These are phyloP conservation scores for Tonatia bakeri DNA, from an alignment of 2,113 vertebrate genomes.

Conservation along the genomic window DNA sequence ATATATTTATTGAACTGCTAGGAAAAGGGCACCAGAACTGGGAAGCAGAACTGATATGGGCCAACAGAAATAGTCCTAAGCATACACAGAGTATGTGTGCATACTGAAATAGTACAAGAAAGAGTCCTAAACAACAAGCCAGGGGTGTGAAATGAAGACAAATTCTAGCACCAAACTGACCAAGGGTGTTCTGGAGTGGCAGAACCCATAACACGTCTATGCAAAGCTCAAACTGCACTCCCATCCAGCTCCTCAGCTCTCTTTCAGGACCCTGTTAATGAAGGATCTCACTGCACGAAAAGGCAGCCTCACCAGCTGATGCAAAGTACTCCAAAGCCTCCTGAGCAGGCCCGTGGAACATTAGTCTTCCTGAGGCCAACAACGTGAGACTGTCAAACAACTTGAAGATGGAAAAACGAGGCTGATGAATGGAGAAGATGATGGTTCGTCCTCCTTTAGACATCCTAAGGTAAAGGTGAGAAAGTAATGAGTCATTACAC, in stretches of 20 bases:
- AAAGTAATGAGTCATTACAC: background rate
- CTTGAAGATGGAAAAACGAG: constrained; percentile 93
- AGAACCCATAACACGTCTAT: background rate
- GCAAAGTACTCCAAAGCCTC: constrained; percentile 86
- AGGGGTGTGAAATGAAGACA: no score
- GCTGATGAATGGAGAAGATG: constrained; percentile 97
- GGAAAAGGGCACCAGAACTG: no score
- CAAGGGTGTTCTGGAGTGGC: no score
- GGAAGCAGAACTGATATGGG: no score
- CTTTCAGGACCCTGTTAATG: background rate
- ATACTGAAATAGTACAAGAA: no score
- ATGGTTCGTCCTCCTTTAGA: constrained; percentile 87
- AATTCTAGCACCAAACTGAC: no score
- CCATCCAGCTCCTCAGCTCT: background rate
- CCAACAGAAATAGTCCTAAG: no score
- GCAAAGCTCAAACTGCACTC: background rate
- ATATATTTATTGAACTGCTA: no score
- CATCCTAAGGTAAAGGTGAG: constrained; percentile 82
- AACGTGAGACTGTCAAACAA: constrained; percentile 91
- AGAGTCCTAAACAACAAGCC: no score
- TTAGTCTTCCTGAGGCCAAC: constrained; percentile 86
- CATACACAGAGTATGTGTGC: no score
- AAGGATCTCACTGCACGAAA: background rate
- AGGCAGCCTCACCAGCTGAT: constrained; percentile 81
- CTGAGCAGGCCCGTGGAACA: constrained; percentile 89